Conservation (phyloP, 2,888 invertebrate genomes). For the Agrotis segetum region DNA sequence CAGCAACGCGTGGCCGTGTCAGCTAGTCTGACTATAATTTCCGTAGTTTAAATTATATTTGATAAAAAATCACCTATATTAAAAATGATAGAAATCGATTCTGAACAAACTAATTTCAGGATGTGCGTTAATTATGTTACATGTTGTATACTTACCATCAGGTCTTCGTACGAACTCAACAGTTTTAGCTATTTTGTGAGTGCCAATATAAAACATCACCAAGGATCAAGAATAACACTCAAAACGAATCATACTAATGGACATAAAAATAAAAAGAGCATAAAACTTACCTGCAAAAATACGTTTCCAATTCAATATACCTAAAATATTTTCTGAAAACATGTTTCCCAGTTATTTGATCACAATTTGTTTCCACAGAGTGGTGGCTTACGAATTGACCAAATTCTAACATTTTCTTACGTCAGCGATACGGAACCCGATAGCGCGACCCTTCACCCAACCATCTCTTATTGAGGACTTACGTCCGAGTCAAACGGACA, state of each 20-base stretch:
- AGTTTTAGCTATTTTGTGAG: no score
- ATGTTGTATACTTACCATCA: no score
- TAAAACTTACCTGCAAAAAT: background rate
- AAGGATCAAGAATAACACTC: background rate
- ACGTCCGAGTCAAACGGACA: constrained; percentile 52
- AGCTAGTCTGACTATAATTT: no score
- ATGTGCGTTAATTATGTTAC: no score
- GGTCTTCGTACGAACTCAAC: no score
- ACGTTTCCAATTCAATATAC: constrained; percentile 6
- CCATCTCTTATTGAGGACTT: constrained; percentile 49
- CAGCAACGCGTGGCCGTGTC: no score
- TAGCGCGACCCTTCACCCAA: constrained; percentile 47
- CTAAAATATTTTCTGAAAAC: constrained; percentile 9
- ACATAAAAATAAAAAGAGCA: background rate
- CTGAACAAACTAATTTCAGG: no score
- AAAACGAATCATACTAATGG: background rate
- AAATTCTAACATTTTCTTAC: constrained; percentile 47
- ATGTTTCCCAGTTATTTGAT: constrained; percentile 34
- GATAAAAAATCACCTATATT: no score
- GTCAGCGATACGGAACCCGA: constrained; percentile 49
- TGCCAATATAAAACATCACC: no score
- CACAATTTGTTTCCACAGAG: constrained; percentile 43
- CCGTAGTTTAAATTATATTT: no score
- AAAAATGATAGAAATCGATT: no score
- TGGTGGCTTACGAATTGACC: constrained; percentile 37